phyloP scores from a whole-genome alignment of 92 coral and sea anemone genomes.

The Palythoa caribaeorum region DNA sequence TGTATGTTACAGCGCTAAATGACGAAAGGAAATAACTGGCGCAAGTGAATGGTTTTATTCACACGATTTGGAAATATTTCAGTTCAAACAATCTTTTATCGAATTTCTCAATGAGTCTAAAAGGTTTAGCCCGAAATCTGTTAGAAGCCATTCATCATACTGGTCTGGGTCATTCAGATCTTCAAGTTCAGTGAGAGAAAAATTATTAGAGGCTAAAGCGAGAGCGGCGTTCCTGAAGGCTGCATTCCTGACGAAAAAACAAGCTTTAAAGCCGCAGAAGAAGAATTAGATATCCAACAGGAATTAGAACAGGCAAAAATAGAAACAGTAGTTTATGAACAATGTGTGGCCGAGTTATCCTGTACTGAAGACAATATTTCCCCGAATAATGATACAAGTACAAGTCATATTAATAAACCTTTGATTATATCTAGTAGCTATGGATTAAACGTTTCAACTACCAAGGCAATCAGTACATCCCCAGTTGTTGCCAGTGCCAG shows the following conservation, averaged over 20 bases:
- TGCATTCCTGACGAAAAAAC: conserved; percentile 57
- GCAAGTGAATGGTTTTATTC: not conserved
- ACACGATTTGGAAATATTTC: conserved; percentile 14
- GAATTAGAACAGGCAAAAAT: conserved; percentile 68
- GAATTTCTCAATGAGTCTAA: conserved; percentile 20
- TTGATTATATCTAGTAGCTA: not conserved
- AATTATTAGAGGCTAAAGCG: conserved; percentile 55
- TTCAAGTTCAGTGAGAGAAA: conserved; percentile 55
- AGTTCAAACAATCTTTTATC: not conserved
- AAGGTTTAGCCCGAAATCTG: conserved; percentile 1
- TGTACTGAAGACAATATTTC: conserved; percentile 28
- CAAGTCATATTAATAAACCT: conserved; percentile 7
- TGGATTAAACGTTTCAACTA: not conserved
- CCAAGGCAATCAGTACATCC: not conserved
- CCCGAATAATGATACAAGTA: not conserved
- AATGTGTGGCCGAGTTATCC: conserved; percentile 42
- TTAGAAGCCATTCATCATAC: conserved; percentile 2
- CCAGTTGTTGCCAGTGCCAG: not conserved
- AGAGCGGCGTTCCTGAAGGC: conserved; percentile 63
- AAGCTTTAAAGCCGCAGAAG: conserved; percentile 65
- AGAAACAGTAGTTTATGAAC: conserved; percentile 72
- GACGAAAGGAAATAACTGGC: not conserved
- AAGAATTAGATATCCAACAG: conserved; percentile 61
- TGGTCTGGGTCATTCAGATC: conserved; percentile 21
- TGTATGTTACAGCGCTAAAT: not conserved